Percentiles rank a stretch among this genome's conserved stretches.
These are phyloP conservation scores for Sebastes melanostomus DNA, from an alignment of 2,797 vertebrate genomes.

Conservation along the genomic window DNA sequence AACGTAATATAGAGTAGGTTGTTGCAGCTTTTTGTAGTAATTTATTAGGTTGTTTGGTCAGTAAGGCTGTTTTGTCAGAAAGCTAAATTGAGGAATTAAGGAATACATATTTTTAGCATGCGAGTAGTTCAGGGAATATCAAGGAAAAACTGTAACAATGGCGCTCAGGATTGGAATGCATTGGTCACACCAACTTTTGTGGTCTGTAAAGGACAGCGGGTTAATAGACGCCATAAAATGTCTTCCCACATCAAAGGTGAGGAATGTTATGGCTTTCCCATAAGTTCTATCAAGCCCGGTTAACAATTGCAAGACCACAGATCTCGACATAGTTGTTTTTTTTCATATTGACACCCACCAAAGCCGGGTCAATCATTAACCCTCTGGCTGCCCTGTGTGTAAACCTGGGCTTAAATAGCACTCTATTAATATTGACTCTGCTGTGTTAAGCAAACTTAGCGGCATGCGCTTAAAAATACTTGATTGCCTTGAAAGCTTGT, in stretches of 20 bases:
- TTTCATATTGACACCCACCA: slow-evolving; percentile 59
- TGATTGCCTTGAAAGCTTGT: slow-evolving; percentile 74
- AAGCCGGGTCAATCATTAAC: slow-evolving; percentile 76
- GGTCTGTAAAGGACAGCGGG: background rate
- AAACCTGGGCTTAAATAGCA: slow-evolving; percentile 77
- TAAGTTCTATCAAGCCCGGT: slow-evolving; percentile 29
- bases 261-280: slow-evolving; percentile 30
- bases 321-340: slow-evolving; percentile 46
- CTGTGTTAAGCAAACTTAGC: slow-evolving; percentile 78
- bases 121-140: slow-evolving; percentile 9
- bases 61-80: background rate
- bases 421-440: slow-evolving; percentile 82
- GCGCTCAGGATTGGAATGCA: slow-evolving; percentile 23
- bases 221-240: slow-evolving; percentile 46
- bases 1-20: background rate
- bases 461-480: slow-evolving; percentile 73
- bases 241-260: slow-evolving; percentile 42
- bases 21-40: background rate
- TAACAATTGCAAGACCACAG: slow-evolving; percentile 51
- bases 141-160: slow-evolving; percentile 51
- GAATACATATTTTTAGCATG: slow-evolving; percentile 16
- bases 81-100: background rate
- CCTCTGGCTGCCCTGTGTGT: slow-evolving; percentile 70
- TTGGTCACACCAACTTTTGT: slow-evolving; percentile 12
- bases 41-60: background rate